phyloP scores from a whole-genome alignment of 2,113 vertebrate species.

The Hyla sarda region DNA sequence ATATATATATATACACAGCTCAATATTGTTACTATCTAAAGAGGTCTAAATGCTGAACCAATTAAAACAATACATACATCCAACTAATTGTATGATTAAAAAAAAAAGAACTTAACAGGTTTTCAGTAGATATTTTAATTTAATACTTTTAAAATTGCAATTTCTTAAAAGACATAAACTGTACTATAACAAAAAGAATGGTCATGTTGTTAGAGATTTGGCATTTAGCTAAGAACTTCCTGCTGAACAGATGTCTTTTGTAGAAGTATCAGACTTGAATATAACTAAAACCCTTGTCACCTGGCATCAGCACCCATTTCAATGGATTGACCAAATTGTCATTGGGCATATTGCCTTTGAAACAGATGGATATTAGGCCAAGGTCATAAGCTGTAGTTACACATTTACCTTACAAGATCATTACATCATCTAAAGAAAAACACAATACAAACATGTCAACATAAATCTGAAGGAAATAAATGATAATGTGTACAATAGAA shows the following conservation, averaged over 20 bases:
- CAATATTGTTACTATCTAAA: neutral
- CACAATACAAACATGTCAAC: neutral
- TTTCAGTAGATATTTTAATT: neutral
- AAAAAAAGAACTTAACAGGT: neutral
- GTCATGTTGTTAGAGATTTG: too few relatives aligned
- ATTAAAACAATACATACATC: neutral
- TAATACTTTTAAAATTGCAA: neutral
- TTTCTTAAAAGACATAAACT: neutral
- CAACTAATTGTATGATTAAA: neutral
- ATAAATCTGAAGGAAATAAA: neutral
- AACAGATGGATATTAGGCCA: slow-evolving; percentile 38
- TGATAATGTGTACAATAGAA: neutral
- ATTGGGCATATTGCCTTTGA: slow-evolving; percentile 16
- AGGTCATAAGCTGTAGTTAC: slow-evolving; percentile 19
- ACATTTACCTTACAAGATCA: neutral
- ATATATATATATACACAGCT: too few relatives aligned
- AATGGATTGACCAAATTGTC: slow-evolving; percentile 25
- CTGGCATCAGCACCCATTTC: slow-evolving; percentile 22
- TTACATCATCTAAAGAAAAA: slow-evolving; percentile 13
- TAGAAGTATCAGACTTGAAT: slow-evolving; percentile 15
- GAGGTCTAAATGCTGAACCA: neutral
- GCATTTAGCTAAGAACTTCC: neutral
- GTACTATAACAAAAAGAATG: neutral
- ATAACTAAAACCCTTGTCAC: slow-evolving; percentile 23
- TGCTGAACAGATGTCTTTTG: slow-evolving; percentile 23